Evolutionary conservation across 2,797 vertebrate genomes (phyloP), one percentile per base, ranked within the genome.

Genomic region (Triplophysa bombifrons): DNA sequence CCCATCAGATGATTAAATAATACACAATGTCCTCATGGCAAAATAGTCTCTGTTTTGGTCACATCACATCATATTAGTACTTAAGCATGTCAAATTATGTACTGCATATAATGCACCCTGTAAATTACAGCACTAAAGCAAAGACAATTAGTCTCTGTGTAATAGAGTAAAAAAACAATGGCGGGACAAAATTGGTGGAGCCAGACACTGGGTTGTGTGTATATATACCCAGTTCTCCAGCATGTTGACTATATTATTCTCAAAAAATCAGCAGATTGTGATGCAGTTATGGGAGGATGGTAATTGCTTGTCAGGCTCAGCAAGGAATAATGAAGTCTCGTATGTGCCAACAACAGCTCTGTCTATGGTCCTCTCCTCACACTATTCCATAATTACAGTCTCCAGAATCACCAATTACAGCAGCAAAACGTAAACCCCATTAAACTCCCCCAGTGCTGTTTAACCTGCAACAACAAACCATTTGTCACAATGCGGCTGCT

Each of bases 391-490:
- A 81, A 83, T 86, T 84, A 85, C 72, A 79, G 66, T 67, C 78
- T 63, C 51, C 34, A 71, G 71, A 78, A 75, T 74, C 72, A 72
- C 80, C 80, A 84, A 78, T 84, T 74, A 75, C 20, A 64, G 65
- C 66, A 84, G 73, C 66, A 70, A 72, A 81, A 84, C 41, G 66
- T 70, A 82, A 83, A 83, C 80, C 74, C 74, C 64, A 84, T 79
- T 72, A 83, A 80, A 71, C 80, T 77, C 46, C 72, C 66, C 70
- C 12, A 61, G 65, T 69, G 64, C 69, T 61, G 51, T 38, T 80
- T 79, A 77, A 69, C 80, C 77, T 79, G 80, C 81, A 72, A 69
- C 5, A 70, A 64, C 80, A 80, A 78, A 76, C 74, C 73, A 76
- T 82, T 83, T 85, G 70, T 67, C 82, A 72, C 82, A 74, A 72